Evolutionary conservation across 2,797 vertebrate genomes (phyloP), one percentile per base, ranked within the genome.

Genomic region (Coreius guichenoti): DNA sequence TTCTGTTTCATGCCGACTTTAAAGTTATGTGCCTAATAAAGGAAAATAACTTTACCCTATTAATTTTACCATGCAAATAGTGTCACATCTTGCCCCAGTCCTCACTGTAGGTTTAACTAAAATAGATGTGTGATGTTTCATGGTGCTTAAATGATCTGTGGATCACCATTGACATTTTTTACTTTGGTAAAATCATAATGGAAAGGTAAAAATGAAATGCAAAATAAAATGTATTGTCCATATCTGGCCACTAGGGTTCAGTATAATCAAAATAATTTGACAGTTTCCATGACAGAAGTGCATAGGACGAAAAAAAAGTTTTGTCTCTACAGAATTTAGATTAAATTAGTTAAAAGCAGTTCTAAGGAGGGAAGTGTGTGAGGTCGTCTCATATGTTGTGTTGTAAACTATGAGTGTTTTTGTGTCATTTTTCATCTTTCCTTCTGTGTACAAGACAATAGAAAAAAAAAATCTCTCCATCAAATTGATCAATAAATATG

Each of bases 201-300:
- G n/a, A 63, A 33, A 68, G 31, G 1, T 16, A 49, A 23, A 49
- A 39, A 26, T 33, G 3, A 29, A 70, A 58, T 49, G 0, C 54
- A 26, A 49, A 29, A 14, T 29, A 43, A 76, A 23, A 39, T 83
- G 63, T 26, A 58, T 43, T 69, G 51, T 21, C 75, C 17, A 12
- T 4, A 45, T 78, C 2, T 79, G 36, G 14, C 83, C 83, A 58
- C 83, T 33, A 72, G 75, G 5, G 26, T 13, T 47, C 65, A 61
- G 75, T 70, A 8, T 58, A 31, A 61, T 47, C 8, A n/a, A 23
- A 65, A 51, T 8, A 67, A 83, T 51, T 17, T 31, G 1, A 51
- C 19, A 39, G 1, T 29, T 0, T 23, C 1, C 17, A 45, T 63
- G 26, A 16, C 63, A 31, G 5, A 61, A 33, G 5, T 65, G 26